Evolutionary conservation across 2,888 invertebrate species (phyloP).

Genomic region (Acleris literana): DNA sequence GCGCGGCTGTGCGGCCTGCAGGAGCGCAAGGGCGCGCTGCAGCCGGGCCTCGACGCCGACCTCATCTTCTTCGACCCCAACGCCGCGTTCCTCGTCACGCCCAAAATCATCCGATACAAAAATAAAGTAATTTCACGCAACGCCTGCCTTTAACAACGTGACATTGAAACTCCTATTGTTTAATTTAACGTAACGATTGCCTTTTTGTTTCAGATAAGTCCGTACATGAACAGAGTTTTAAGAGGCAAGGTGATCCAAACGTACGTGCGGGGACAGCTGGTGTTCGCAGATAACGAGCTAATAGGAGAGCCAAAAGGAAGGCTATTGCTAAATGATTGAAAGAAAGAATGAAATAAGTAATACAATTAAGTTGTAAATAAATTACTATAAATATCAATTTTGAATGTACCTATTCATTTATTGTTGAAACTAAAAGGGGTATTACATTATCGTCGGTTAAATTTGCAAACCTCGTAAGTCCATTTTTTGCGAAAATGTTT

Average conservation of each 20-base stretch:
- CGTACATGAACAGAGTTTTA: conserved; percentile 84
- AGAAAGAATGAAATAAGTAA: background rate
- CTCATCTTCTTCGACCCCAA: conserved; percentile 87
- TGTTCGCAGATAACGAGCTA: conserved; percentile 74
- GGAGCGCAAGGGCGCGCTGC: conserved; percentile 82
- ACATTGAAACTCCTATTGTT: conserved; percentile 17
- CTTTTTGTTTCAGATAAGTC: conserved; percentile 79
- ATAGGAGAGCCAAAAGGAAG: conserved; percentile 66
- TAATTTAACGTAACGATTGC: conserved; percentile 1
- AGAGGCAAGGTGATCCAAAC: conserved; percentile 85
- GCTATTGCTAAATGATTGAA: conserved; percentile 59
- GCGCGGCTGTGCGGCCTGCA: conserved; percentile 84
- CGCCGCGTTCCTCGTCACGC: conserved; percentile 78
- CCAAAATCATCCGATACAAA: conserved; percentile 82
- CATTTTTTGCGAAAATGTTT: no score
- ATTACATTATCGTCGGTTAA: no score
- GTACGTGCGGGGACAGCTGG: conserved; percentile 83
- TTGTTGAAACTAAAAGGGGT: no score
- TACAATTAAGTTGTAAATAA: background rate
- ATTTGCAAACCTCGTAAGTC: no score
- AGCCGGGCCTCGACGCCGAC: conserved; percentile 86
- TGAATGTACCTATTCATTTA: background rate
- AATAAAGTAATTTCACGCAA: conserved; percentile 79
- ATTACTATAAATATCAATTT: background rate
- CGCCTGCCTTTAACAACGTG: conserved; percentile 1